Conservation (phyloP, 2,113 vertebrate species). For the Bos indicus region DNA sequence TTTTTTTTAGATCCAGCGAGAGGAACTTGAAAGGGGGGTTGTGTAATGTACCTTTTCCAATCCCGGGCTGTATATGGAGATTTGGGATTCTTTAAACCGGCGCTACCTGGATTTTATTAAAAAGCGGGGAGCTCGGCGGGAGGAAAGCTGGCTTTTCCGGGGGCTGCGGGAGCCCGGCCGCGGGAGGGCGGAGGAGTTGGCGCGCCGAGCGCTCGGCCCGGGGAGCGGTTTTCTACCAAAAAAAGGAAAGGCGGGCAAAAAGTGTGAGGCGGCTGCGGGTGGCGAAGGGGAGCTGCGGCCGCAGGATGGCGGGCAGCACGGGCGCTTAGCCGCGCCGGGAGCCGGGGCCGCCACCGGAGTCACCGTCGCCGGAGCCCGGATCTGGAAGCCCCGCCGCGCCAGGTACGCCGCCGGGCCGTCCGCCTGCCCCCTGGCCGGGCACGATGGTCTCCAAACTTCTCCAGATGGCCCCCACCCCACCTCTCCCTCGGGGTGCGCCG, state of each 20-base stretch:
- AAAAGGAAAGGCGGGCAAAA: slow-evolving; percentile 76
- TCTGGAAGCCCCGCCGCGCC: slow-evolving; percentile 49
- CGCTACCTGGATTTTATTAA: slow-evolving; percentile 82
- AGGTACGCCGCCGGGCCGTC: slow-evolving; percentile 61
- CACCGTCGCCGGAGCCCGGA: slow-evolving; percentile 29
- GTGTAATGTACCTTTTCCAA: slow-evolving; percentile 85
- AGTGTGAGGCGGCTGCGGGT: slow-evolving; percentile 68
- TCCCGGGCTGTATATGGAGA: slow-evolving; percentile 90
- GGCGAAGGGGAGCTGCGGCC: slow-evolving; percentile 51
- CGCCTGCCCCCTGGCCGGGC: not conserved
- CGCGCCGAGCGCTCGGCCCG: slow-evolving; percentile 57
- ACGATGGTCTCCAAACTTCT: slow-evolving; percentile 55
- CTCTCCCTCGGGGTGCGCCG: not conserved
- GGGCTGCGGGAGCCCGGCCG: slow-evolving; percentile 67
- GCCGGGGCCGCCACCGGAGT: slow-evolving; percentile 37
- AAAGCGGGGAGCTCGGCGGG: slow-evolving; percentile 75
- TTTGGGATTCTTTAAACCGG: slow-evolving; percentile 80
- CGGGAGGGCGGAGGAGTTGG: slow-evolving; percentile 68
- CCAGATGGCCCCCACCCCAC: not conserved
- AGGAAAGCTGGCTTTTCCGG: slow-evolving; percentile 76
- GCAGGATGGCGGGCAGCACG: slow-evolving; percentile 59
- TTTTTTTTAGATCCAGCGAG: slow-evolving; percentile 81
- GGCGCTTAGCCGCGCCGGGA: slow-evolving; percentile 61
- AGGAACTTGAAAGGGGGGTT: slow-evolving; percentile 83
- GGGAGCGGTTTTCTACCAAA: slow-evolving; percentile 72